Evolutionary conservation across 2,888 invertebrate genomes (phyloP).

Genomic region (Tetramorium bicarinatum): DNA sequence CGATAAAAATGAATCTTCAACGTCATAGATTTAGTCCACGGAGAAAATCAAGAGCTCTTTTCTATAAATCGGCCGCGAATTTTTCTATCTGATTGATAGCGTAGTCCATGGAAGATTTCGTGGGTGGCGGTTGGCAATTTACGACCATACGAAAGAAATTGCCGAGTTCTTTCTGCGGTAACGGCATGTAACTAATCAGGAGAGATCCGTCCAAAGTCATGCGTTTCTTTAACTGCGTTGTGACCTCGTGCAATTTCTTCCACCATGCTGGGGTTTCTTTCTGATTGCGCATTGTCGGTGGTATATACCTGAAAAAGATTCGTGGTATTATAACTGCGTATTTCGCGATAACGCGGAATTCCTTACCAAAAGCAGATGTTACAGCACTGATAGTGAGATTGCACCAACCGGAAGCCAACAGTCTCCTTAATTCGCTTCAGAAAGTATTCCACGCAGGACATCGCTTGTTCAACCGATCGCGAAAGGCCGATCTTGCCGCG

Average conservation of each 20-base stretch:
- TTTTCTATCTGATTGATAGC: slow-evolving; percentile 90
- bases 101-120: slow-evolving; percentile 88
- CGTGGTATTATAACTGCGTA: not conserved
- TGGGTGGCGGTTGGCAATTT: slow-evolving; percentile 90
- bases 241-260: slow-evolving; percentile 87
- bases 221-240: slow-evolving; percentile 91
- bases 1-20: not conserved
- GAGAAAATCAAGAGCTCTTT: not conserved
- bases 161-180: slow-evolving; percentile 88
- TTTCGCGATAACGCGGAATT: not conserved
- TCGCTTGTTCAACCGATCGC: slow-evolving; percentile 89
- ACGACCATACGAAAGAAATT: slow-evolving; percentile 93
- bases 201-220: slow-evolving; percentile 89
- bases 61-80: slow-evolving; percentile 86
- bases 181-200: slow-evolving; percentile 93
- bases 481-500: slow-evolving; percentile 90
- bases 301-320: slow-evolving; percentile 87
- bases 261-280: slow-evolving; percentile 87
- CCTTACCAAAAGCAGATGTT: slow-evolving; percentile 97
- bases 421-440: slow-evolving; percentile 87
- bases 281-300: slow-evolving; percentile 86
- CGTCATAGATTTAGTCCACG: not conserved
- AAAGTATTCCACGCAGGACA: slow-evolving; percentile 89
- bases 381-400: slow-evolving; percentile 90
- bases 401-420: slow-evolving; percentile 89